These are phyloP conservation scores for Neodontobutis hainanensis DNA, from an alignment of 2,113 vertebrate genomes.

Conservation along the genomic window DNA sequence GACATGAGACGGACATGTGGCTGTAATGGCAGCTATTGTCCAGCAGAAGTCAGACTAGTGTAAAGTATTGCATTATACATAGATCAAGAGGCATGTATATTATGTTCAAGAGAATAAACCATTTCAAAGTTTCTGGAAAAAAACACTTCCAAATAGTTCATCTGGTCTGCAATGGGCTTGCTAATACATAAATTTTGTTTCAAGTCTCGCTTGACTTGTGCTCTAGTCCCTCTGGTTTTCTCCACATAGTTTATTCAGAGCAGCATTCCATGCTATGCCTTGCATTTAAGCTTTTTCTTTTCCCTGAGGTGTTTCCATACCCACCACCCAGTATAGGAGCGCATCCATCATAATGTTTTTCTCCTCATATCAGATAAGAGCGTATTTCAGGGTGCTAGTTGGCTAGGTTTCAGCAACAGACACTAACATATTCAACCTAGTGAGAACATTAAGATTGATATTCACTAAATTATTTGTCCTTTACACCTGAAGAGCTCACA, in stretches of 20 bases:
- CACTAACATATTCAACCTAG: background rate
- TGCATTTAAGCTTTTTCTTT: slow-evolving; percentile 27
- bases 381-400: slow-evolving; percentile 29
- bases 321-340: slow-evolving; percentile 34
- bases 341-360: slow-evolving; percentile 62
- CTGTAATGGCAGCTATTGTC: slow-evolving; percentile 66
- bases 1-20: background rate
- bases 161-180: slow-evolving; percentile 18
- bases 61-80: slow-evolving; percentile 34
- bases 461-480: slow-evolving; percentile 8
- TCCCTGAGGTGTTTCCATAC: slow-evolving; percentile 44
- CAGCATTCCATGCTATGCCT: slow-evolving; percentile 33
- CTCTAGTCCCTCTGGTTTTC: slow-evolving; percentile 47
- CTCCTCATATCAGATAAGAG: slow-evolving; percentile 12
- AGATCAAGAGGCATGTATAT: slow-evolving; percentile 8
- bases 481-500: slow-evolving; percentile 1
- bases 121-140: background rate
- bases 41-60: slow-evolving; percentile 74
- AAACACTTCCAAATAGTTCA: slow-evolving; percentile 9
- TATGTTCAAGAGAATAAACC: slow-evolving; percentile 3
- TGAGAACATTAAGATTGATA: slow-evolving; percentile 21
- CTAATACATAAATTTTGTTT: slow-evolving; percentile 21
- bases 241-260: slow-evolving; percentile 50
- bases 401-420: slow-evolving; percentile 13
- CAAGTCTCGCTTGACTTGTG: slow-evolving; percentile 33